phyloP scores from a whole-genome alignment of 1,140 invertebrate genomes.

The Anastrepha obliqua region DNA sequence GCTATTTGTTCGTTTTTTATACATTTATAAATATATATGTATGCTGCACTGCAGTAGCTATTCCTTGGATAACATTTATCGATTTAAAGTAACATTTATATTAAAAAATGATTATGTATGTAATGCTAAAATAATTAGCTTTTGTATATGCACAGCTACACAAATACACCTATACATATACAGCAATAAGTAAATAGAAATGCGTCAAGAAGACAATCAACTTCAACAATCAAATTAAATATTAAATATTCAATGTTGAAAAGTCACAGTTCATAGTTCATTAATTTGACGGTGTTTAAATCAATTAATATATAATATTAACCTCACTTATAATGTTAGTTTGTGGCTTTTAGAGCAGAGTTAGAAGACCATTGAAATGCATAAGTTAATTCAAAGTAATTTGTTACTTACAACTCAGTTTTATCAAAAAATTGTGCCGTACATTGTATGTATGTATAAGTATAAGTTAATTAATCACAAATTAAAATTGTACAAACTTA shows the following conservation, averaged over 20 bases:
- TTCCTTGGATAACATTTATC: background rate
- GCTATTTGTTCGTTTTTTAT: slow-evolving; percentile 21
- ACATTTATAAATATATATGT: slow-evolving; percentile 1
- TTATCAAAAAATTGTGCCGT: slow-evolving; percentile 7
- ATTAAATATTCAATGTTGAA: background rate
- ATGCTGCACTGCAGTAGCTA: background rate
- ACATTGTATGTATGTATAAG: slow-evolving; percentile 31
- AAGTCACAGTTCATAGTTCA: background rate
- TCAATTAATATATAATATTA: background rate
- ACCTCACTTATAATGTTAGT: slow-evolving; percentile 16
- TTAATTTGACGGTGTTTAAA: background rate
- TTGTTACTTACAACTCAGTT: background rate
- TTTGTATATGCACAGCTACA: background rate
- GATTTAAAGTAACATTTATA: background rate
- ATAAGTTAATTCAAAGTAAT: slow-evolving; percentile 8
- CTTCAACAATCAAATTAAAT: background rate
- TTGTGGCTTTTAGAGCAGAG: slow-evolving; percentile 1
- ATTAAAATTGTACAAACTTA: slow-evolving; percentile 12
- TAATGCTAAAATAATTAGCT: slow-evolving; percentile 38
- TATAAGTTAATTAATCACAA: slow-evolving; percentile 38
- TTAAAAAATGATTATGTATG: slow-evolving; percentile 9
- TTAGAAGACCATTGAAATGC: slow-evolving; percentile 10
- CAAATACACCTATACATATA: slow-evolving; percentile 29
- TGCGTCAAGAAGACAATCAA: background rate
- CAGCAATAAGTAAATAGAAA: slow-evolving; percentile 32